Percentiles rank a stretch among this genome's conserved stretches.
Evolutionary conservation across 1,140 invertebrate species (phyloP).

Genomic region (Caenorhabditis tropicalis): DNA sequence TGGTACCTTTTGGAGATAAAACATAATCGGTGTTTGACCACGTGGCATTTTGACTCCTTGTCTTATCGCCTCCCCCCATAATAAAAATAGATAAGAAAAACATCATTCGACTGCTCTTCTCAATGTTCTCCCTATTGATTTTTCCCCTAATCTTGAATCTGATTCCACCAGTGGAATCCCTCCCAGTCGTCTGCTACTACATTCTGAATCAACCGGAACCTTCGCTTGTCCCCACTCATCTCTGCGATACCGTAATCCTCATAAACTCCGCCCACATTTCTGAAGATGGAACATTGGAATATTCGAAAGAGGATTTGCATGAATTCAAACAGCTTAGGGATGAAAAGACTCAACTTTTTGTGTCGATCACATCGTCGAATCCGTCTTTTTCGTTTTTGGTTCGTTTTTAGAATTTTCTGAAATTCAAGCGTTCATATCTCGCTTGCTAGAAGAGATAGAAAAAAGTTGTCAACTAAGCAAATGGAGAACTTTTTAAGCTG

Average conservation of each 20-base stretch:
- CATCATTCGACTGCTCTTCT: no score
- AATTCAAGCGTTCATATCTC: no score
- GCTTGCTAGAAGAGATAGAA: no score
- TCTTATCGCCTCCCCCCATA: no score
- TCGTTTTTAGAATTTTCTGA: no score
- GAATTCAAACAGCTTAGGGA: not conserved
- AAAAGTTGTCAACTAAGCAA: no score
- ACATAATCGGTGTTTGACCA: no score
- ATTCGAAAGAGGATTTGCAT: not conserved
- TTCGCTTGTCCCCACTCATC: not conserved
- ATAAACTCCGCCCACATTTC: constrained; percentile 13
- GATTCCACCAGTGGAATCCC: not conserved
- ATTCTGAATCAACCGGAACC: not conserved
- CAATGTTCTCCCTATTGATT: not conserved
- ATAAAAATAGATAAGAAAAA: no score
- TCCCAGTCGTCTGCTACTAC: not conserved
- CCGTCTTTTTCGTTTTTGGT: not conserved
- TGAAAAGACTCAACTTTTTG: not conserved
- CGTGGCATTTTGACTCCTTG: no score
- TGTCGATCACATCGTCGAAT: constrained; percentile 5
- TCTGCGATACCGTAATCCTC: not conserved
- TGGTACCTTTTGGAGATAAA: no score
- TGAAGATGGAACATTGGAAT: not conserved
- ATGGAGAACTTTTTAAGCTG: no score
- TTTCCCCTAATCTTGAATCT: not conserved